A percentile compares a stretch with the other conserved stretches of the same genome.
Evolutionary conservation across 2,888 invertebrate species (phyloP).

Genomic region (Hartigia nigra): DNA sequence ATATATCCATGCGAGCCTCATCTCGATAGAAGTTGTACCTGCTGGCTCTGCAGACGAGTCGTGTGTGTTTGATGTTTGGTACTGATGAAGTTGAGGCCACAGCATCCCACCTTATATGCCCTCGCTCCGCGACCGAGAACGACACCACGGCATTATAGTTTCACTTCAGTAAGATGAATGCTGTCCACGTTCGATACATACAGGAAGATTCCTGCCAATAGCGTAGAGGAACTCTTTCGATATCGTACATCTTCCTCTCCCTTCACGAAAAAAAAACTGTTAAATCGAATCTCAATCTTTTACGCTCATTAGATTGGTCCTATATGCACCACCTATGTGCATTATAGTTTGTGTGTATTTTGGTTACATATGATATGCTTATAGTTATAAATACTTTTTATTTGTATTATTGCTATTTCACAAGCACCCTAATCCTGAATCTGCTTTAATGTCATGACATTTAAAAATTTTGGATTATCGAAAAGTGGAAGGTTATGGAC

Average conservation of each 20-base stretch:
- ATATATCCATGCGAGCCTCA: slow-evolving; percentile 50
- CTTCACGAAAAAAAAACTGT: background rate
- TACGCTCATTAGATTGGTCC: background rate
- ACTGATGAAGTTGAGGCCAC: slow-evolving; percentile 61
- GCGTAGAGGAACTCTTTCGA: slow-evolving; percentile 28
- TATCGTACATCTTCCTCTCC: background rate
- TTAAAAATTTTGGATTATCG: background rate
- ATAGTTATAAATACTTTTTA: background rate
- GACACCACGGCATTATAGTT: slow-evolving; percentile 29
- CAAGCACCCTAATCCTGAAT: background rate
- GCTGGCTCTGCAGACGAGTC: slow-evolving; percentile 54
- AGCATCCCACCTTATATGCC: slow-evolving; percentile 66
- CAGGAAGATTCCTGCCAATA: slow-evolving; percentile 52
- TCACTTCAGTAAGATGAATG: slow-evolving; percentile 39
- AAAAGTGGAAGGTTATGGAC: background rate
- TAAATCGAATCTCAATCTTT: background rate
- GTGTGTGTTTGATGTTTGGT: slow-evolving; percentile 61
- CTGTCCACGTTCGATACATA: slow-evolving; percentile 44
- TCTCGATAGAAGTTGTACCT: slow-evolving; percentile 48
- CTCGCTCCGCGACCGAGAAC: slow-evolving; percentile 49
- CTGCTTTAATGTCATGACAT: background rate
- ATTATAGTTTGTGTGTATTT: background rate
- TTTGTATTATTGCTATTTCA: background rate
- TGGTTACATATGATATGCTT: background rate
- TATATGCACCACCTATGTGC: background rate